phyloP scores from a whole-genome alignment of 2,888 invertebrate genomes.

The Sarcophaga variegata region DNA sequence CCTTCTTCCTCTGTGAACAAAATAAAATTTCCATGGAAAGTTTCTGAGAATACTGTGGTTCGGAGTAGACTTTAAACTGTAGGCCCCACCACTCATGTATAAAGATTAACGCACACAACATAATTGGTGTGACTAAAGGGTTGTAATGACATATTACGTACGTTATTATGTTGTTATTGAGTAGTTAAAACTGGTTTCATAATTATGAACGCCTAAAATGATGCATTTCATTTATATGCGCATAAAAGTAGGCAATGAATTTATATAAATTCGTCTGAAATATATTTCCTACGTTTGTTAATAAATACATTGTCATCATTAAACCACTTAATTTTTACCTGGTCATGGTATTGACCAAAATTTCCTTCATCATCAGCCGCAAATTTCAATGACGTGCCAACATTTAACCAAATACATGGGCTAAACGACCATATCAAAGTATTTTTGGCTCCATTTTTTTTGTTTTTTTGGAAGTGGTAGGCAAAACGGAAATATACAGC shows the following conservation, averaged over 20 bases:
- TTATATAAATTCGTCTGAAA: background rate
- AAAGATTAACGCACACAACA: too few relatives aligned
- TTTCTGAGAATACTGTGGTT: too few relatives aligned
- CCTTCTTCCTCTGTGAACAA: too few relatives aligned
- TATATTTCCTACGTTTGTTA: background rate
- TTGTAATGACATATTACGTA: too few relatives aligned
- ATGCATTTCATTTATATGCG: too few relatives aligned
- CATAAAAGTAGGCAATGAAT: constrained; percentile 20
- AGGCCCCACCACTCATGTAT: too few relatives aligned
- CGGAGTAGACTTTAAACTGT: too few relatives aligned
- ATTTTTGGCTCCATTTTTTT: background rate
- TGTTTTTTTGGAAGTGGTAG: background rate
- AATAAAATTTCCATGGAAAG: too few relatives aligned
- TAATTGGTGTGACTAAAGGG: too few relatives aligned
- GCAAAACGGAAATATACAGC: constrained; percentile 45
- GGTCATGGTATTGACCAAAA: constrained; percentile 16
- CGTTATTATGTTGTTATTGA: too few relatives aligned
- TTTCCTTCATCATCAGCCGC: constrained; percentile 42
- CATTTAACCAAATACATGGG: constrained; percentile 58
- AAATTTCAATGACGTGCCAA: constrained; percentile 11
- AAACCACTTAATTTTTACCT: constrained; percentile 2
- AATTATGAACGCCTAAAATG: too few relatives aligned
- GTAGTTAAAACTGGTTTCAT: too few relatives aligned
- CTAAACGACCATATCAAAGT: constrained; percentile 45
- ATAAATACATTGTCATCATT: background rate